Evolutionary conservation across 2,113 vertebrate species (phyloP), one percentile per base, ranked within the genome.

Genomic region (Taurulus bubalis): DNA sequence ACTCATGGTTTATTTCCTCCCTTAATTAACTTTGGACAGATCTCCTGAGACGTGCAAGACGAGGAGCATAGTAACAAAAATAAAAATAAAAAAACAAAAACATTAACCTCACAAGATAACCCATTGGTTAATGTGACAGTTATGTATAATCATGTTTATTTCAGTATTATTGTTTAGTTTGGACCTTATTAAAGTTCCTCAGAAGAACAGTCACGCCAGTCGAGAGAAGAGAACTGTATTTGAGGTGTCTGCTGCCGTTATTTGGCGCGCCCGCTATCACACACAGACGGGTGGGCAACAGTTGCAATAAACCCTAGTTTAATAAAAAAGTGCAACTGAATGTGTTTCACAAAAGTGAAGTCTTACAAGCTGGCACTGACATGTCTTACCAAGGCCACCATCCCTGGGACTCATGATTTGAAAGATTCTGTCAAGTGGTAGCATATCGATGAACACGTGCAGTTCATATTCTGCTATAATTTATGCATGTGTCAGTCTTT

Each of bases 401-500:
- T 14, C 42, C 40, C 45, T 24, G 12, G 4, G 7, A 65, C 14
- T 24, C 0, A 0, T 38, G 7, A 30, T 58, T 51, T 58, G 47
- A 71, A 55, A 40, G 58, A 55, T 66, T 22, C 77, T 78, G 68
- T 77, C 73, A 45, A n/a, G n/a, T 22, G 24, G 3, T 3, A 8
- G 7, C 24, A 1, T 40, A 38, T 58, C 56, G 42, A 2, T 28
- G 20, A 60, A 60, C 8, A 9, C 10, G 4, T 34, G 24, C 51
- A 30, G 26, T 63, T 74, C 30, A 34, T 64, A 28, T 73, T 40
- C 36, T 59, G 30, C 15, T 58, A 26, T 55, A 36, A 65, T 42
- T 59, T 55, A 34, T 62, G 28, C 36, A 69, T 28, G 16, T 28
- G 55, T 73, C 18, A 83, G 24, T 42, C 73, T 42, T 76, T 22